A percentile compares a stretch with the other conserved stretches of the same genome.
Conservation (phyloP, 1,140 invertebrate genomes). For the Araneus ventricosus region DNA sequence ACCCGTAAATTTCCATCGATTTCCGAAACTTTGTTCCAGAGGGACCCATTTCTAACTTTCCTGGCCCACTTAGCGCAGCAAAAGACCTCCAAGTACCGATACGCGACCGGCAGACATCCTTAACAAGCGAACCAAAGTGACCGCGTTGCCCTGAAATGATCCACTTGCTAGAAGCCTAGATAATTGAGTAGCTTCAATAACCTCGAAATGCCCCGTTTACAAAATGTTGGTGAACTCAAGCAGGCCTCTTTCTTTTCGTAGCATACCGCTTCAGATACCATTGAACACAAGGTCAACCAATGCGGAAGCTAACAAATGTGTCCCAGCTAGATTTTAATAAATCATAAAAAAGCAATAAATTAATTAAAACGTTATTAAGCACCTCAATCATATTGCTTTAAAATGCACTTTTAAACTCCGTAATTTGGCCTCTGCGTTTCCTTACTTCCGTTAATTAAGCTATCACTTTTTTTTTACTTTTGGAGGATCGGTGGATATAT, state of each 20-base stretch:
- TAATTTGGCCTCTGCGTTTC: no score
- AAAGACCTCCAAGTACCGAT: constrained; percentile 5
- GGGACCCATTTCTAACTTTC: neutral
- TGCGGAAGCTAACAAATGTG: no score
- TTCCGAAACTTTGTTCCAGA: neutral
- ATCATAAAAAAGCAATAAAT: no score
- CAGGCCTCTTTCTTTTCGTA: neutral
- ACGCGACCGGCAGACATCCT: constrained; percentile 22
- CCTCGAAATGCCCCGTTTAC: neutral
- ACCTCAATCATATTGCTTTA: no score
- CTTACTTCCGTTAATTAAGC: no score
- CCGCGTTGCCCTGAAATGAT: neutral
- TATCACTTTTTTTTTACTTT: no score
- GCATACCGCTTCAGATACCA: neutral
- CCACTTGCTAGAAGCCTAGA: neutral
- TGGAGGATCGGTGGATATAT: no score
- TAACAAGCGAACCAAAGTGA: constrained; percentile 25
- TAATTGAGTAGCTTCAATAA: neutral
- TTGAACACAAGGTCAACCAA: no score
- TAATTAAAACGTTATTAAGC: no score
- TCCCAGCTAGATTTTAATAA: no score
- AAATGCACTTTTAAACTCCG: no score
- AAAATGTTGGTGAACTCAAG: neutral
- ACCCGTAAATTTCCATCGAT: constrained; percentile 17
- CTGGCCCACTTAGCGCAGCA: neutral